Percentiles rank a stretch among this genome's conserved stretches.
Evolutionary conservation across 2,797 vertebrate genomes (phyloP).

Genomic region (Squalus acanthias): DNA sequence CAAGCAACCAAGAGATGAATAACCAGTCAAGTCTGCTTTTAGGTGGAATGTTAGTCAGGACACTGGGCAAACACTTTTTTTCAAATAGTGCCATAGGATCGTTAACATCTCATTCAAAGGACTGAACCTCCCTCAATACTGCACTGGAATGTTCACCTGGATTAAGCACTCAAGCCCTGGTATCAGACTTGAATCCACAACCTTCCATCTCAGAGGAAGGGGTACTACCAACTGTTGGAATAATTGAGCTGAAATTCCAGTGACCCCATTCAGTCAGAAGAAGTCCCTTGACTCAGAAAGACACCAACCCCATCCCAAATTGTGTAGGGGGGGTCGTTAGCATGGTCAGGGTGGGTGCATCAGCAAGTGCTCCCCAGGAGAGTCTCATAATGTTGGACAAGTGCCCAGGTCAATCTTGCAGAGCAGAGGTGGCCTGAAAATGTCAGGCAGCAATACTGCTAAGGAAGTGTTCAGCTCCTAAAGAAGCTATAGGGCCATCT

Average conservation of each 20-base stretch:
- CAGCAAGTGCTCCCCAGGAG: not conserved
- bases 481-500: too few relatives aligned
- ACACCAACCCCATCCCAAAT: not conserved
- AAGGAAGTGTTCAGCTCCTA: too few relatives aligned
- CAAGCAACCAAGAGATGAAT: not conserved
- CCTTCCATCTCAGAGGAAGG: not conserved
- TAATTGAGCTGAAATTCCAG: not conserved
- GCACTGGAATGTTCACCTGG: not conserved
- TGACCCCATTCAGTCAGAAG: not conserved
- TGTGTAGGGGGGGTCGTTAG: not conserved
- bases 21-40: not conserved
- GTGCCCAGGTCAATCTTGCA: not conserved
- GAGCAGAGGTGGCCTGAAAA: too few relatives aligned
- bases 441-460: too few relatives aligned
- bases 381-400: not conserved
- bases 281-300: too few relatives aligned
- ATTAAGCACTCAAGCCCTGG: not conserved
- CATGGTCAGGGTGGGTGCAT: not conserved
- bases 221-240: not conserved
- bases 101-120: not conserved
- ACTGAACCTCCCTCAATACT: not conserved
- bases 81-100: not conserved
- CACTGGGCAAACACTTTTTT: not conserved
- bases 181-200: not conserved
- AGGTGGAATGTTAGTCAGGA: not conserved